Percentiles rank a stretch among this genome's conserved stretches.
Conservation (phyloP, 2,113 vertebrate species). For the Xiphias gladius region DNA sequence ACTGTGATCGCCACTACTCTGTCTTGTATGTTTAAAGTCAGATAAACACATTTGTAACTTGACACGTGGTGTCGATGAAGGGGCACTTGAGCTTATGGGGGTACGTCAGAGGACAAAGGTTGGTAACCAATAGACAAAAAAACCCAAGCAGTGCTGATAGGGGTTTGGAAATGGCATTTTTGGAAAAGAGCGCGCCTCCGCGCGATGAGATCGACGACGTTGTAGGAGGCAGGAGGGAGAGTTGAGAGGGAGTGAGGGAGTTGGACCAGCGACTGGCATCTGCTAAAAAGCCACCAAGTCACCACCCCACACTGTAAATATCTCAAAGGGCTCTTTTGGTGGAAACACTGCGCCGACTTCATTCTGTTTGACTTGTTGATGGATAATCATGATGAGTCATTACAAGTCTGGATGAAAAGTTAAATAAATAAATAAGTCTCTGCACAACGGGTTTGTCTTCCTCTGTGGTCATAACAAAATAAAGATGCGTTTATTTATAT, state of each 20-base stretch:
- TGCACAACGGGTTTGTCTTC: no score
- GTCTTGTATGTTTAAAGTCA: no score
- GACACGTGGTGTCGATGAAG: not conserved
- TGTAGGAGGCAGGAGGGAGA: not conserved
- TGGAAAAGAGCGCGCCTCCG: no score
- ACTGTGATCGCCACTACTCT: no score
- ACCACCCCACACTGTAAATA: not conserved
- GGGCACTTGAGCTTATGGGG: no score
- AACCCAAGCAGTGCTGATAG: not conserved
- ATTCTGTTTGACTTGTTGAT: conserved; percentile 13
- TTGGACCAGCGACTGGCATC: not conserved
- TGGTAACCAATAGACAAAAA: not conserved
- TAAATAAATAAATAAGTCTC: not conserved
- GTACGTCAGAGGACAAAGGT: no score
- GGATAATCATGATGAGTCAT: conserved; percentile 25
- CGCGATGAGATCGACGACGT: no score
- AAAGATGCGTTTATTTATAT: not conserved
- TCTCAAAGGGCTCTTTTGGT: not conserved
- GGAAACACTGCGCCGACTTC: conserved; percentile 4
- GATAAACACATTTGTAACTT: not conserved
- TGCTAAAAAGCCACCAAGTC: not conserved
- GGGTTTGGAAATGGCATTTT: no score
- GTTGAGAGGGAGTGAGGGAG: not conserved
- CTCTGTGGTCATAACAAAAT: no score
- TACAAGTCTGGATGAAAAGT: not conserved